Evolutionary conservation across 2,888 invertebrate genomes (phyloP), one percentile per base, ranked within the genome.

Genomic region (Cheilosia vulpina): DNA sequence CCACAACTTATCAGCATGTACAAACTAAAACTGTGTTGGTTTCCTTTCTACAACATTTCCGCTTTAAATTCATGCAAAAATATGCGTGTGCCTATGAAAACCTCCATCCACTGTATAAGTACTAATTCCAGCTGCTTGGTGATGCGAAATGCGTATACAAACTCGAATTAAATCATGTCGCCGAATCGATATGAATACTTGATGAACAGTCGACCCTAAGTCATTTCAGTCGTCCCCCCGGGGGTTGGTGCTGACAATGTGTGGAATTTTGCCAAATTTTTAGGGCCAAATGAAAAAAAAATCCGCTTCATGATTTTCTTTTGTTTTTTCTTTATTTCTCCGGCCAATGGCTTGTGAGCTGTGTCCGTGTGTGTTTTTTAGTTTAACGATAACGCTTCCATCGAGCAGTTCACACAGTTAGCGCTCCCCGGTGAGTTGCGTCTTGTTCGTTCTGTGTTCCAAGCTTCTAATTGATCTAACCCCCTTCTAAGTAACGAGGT

Each of bases 191-290:
- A 66, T 80, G 80, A 80, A 84, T 76, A 80, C 75, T 80, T 75
- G 75, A 84, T 84, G 75, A 53, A 41, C 53, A 69, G 53, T 80
- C 73, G 52, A 52, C 52, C 52, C 24, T 6, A 52, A 52, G 55
- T 11, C 45, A 19, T 58, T n/a, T 13, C 38, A 38, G 38, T 47
- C 19, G 13, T 47, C 19, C 45, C 45, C 19, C 19, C 27, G 13
- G 21, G 45, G 27, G 27, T 6, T 27, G 27, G 17, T 21, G 31
- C 75, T 17, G 53, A 75, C 79, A 75, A 80, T 75, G 58, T 55
- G 71, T 80, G 84, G 80, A 84, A 65, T 55, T 65, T 80, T 84
- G 84, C 84, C 84, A 84, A 84, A 84, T 80, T 71, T 71, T 71
- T 76, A 80, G 84, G 84, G 80, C 84, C 75, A 84, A 75, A 45